Percentiles rank a stretch among this genome's conserved stretches.
phyloP scores from a whole-genome alignment of 2,113 vertebrate genomes.

The Eptatretus burgeri region DNA sequence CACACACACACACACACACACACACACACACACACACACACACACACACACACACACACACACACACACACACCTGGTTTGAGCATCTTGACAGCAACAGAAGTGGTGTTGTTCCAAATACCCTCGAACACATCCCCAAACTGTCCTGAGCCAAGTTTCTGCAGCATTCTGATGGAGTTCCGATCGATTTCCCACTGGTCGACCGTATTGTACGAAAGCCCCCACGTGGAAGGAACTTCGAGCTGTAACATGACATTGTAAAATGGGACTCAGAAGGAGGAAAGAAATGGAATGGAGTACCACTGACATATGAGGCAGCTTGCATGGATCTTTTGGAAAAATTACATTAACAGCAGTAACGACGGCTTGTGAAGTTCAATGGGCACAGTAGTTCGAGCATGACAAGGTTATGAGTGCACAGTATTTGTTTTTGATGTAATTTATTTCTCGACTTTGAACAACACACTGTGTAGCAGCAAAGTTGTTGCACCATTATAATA shows the following conservation, averaged over 20 bases:
- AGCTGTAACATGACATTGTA: constrained; percentile 12
- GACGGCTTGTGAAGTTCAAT: background rate
- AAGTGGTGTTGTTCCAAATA: constrained; percentile 49
- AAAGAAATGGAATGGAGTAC: constrained; percentile 9
- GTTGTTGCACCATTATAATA: too few relatives aligned
- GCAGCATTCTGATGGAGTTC: constrained; percentile 30
- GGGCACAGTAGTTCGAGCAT: background rate
- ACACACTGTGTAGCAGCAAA: too few relatives aligned
- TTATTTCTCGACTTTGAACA: too few relatives aligned
- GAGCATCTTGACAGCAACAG: constrained; percentile 65
- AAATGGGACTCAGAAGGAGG: background rate
- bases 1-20: too few relatives aligned
- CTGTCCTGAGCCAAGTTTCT: constrained; percentile 50
- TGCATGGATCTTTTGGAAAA: constrained; percentile 15
- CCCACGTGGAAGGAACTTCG: constrained; percentile 18
- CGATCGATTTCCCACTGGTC: constrained; percentile 81
- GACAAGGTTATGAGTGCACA: background rate
- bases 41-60: too few relatives aligned
- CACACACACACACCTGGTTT: constrained; percentile 34
- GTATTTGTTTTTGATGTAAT: too few relatives aligned
- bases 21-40: too few relatives aligned
- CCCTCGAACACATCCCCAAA: constrained; percentile 84
- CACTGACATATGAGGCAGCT: constrained; percentile 7
- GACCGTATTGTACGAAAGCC: constrained; percentile 56
- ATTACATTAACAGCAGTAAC: background rate